Conservation (phyloP, 1,140 invertebrate genomes). For the Mactra quadrangularis region DNA sequence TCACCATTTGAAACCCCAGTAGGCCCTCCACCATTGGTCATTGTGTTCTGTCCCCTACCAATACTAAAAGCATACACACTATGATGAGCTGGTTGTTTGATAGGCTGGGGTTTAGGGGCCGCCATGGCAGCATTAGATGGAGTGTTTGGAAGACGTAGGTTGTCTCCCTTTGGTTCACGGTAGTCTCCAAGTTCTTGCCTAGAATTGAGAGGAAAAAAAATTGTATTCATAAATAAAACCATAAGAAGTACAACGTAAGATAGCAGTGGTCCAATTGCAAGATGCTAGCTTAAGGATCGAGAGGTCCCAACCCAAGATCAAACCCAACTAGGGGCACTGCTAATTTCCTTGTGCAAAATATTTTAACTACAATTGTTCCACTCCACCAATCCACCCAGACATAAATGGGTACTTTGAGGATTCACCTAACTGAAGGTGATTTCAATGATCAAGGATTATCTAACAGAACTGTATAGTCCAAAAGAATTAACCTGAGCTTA, state of each 20-base stretch:
- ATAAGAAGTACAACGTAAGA: neutral
- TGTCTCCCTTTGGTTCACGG: neutral
- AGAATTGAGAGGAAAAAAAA: neutral
- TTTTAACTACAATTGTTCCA: no score
- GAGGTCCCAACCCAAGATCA: neutral
- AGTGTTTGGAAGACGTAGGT: conserved; percentile 28
- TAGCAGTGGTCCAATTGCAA: neutral
- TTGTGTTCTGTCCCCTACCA: conserved; percentile 9
- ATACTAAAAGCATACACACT: conserved; percentile 43
- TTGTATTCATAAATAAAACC: neutral
- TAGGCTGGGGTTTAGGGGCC: neutral
- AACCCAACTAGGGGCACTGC: no score
- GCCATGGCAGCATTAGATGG: conserved; percentile 19
- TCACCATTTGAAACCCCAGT: neutral
- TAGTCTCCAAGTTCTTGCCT: neutral
- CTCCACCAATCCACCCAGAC: no score
- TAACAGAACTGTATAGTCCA: no score
- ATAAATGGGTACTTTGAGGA: no score
- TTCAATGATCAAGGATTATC: no score
- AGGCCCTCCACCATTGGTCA: no score
- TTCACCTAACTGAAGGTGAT: no score
- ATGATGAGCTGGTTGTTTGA: neutral
- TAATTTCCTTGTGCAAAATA: no score
- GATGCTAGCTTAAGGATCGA: neutral
- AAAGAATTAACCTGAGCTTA: no score